Conservation (phyloP, 2,888 invertebrate genomes). For the Yponomeuta evonymella region DNA sequence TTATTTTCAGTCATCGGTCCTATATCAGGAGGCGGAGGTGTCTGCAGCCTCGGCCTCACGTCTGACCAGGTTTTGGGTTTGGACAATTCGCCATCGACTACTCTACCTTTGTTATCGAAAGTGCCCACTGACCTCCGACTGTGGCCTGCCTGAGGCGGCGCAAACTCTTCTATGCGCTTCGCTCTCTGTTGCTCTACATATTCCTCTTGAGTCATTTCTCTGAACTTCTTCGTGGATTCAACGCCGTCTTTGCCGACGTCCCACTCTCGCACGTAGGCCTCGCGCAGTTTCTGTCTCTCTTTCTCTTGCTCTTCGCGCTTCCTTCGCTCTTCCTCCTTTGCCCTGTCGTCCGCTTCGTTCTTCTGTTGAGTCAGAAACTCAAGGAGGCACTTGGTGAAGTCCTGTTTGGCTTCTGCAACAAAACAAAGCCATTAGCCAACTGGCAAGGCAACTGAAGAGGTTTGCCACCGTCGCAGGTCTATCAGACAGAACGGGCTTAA, state of each 20-base stretch:
- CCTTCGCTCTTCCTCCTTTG: conserved; percentile 56
- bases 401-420: conserved; percentile 56
- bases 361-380: conserved; percentile 67
- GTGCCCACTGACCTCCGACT: conserved; percentile 33
- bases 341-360: conserved; percentile 62
- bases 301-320: conserved; percentile 62
- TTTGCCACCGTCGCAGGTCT: too few relatives aligned
- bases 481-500: too few relatives aligned
- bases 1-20: conserved; percentile 36
- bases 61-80: conserved; percentile 52
- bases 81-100: conserved; percentile 23
- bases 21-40: conserved; percentile 45
- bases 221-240: conserved; percentile 57
- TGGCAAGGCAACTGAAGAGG: too few relatives aligned
- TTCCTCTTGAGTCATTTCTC: conserved; percentile 83
- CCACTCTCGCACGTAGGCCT: conserved; percentile 81
- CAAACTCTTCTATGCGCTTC: conserved; percentile 86
- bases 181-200: conserved; percentile 85
- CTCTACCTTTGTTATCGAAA: conserved; percentile 53
- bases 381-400: conserved; percentile 54
- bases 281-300: conserved; percentile 67
- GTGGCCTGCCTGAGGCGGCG: conserved; percentile 73
- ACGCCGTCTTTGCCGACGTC: conserved; percentile 82
- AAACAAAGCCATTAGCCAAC: not conserved
- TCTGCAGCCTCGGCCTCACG: conserved; percentile 43